Evolutionary conservation across 2,797 vertebrate species (phyloP), one percentile per base, ranked within the genome.

Genomic region (Platalea minor): DNA sequence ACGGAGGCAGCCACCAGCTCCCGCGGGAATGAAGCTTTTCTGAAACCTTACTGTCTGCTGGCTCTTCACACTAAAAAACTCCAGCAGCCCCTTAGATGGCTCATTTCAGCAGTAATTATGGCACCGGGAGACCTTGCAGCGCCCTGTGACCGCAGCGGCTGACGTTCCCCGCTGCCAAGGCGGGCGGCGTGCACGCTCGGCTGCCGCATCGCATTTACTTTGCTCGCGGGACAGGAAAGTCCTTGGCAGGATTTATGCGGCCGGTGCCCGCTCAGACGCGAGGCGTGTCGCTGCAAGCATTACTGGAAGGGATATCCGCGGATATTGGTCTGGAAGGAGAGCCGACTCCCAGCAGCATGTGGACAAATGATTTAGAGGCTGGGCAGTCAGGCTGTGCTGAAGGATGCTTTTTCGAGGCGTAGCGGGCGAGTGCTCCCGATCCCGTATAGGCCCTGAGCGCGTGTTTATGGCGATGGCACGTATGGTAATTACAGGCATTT

Each of bases 121-220:
- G 68, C 12, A 31, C 26, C 4, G 3, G 76, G 26, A 37, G 37
- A 65, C 54, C 29, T 19, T 18, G 56, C 21, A 33, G 46, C 45
- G 19, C 37, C 25, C 26, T 3, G 10, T 8, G 9, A 5, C 13
- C 6, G 2, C 54, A 17, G 59, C 23, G 2, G 46, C 54, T 14
- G 5, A 25, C 21, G 13, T 33, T 21, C 43, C 7, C 31, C 0
- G 10, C 45, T 7, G 28, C 48, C 11, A 1, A 24, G 65, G 65
- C 3, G 19, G 31, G 50, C 9, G 2, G 29, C 11, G 11, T 12
- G 70, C n/a, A 0, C 2, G 5, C 57, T 57, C 33, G 3, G 57
- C 19, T 20, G n/a, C 46, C 3, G 4, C 35, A 5, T 26, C 9
- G 1, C 67, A 0, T 25, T 48, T 2, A 5, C 7, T 12, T 20